Base-by-base conservation (phyloP, 2,797 vertebrate genomes). In the Galago senegalensis region DNA sequence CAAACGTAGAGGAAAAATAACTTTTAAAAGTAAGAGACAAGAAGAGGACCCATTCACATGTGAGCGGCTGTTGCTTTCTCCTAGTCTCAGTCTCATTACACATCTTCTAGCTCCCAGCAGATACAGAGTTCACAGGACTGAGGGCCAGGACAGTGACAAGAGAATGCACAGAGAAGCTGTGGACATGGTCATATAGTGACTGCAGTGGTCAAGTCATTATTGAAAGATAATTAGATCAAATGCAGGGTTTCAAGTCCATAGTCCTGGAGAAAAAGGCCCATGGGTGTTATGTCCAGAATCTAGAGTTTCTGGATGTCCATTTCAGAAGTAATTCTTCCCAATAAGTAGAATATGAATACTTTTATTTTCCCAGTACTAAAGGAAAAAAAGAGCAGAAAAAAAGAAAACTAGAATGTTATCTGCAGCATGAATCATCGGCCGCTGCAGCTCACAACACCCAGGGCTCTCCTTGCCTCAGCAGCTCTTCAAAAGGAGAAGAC, bases 351-450 rank as follows among this genome's bases (percentile, higher is more conserved):
- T 56, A 43, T 4, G 88, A 98, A 97, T 60, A 53, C 8, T 97
- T 91, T 81, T 97, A 95, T 98, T 97, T 98, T 83, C 70, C 96
- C 82, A 87, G 60, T 72, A 65, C 53, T 98, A 72, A n/a, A 73
- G 70, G 97, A 97, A 91, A 69, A 94, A 79, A 11, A 29, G 97
- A 97, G 91, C 75, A 46, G 37, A 73, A 29, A 84, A 97, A 80
- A 75, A 85, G 23, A 75, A 95, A 96, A 94, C 76, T 5, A 34
- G 82, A 98, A 88, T 69, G 76, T 86, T 97, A 97, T 98, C 98
- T 98, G 98, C 98, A 99, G 98, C 96, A 97, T 98, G 98, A 99
- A 98, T 98, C 98, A 98, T 97, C 97, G 76, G 80, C 87, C 96
- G 97, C 97, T 98, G 98, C 98, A 98, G 97, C 94, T 94, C 79